A percentile compares a stretch with the other conserved stretches of the same genome.
These are phyloP conservation scores for Oryzias dopingdopingensis DNA, from an alignment of 2,797 vertebrate species.

Conservation along the genomic window DNA sequence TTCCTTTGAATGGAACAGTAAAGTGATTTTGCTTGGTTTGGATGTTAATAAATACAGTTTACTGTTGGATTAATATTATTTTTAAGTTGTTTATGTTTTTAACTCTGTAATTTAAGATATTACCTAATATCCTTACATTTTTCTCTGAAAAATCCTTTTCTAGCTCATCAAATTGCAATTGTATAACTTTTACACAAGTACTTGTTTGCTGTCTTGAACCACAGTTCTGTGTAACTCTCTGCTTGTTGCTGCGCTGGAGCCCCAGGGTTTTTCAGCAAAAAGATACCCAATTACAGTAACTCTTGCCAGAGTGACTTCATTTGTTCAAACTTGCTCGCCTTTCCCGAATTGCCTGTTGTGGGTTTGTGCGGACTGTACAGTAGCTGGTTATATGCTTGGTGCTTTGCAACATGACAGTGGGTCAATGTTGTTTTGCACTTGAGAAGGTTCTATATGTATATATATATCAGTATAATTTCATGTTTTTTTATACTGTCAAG, in stretches of 20 bases:
- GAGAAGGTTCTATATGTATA: slow-evolving; percentile 7
- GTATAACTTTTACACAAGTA: slow-evolving; percentile 44
- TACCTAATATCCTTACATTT: background rate
- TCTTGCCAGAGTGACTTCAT: slow-evolving; percentile 47
- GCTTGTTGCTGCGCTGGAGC: slow-evolving; percentile 47
- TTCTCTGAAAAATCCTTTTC: slow-evolving; percentile 12
- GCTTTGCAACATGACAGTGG: slow-evolving; percentile 23
- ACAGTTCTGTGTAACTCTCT: slow-evolving; percentile 30
- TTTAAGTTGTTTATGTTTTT: too few relatives aligned
- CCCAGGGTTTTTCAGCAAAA: slow-evolving; percentile 57
- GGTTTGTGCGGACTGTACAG: slow-evolving; percentile 42
- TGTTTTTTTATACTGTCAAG: background rate
- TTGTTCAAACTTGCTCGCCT: slow-evolving; percentile 69
- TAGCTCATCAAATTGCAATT: slow-evolving; percentile 30
- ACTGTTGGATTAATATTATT: too few relatives aligned
- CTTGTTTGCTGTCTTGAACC: slow-evolving; percentile 40
- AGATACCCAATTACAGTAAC: slow-evolving; percentile 62
- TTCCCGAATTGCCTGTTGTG: slow-evolving; percentile 43
- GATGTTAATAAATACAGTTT: too few relatives aligned
- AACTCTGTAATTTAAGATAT: too few relatives aligned
- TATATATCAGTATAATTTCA: slow-evolving; percentile 10
- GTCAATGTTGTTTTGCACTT: slow-evolving; percentile 37
- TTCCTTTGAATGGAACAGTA: too few relatives aligned
- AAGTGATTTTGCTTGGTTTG: too few relatives aligned
- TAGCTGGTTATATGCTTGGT: slow-evolving; percentile 33